These are phyloP conservation scores for Otolemur garnettii DNA, from an alignment of 2,113 vertebrate species.

Conservation along the genomic window DNA sequence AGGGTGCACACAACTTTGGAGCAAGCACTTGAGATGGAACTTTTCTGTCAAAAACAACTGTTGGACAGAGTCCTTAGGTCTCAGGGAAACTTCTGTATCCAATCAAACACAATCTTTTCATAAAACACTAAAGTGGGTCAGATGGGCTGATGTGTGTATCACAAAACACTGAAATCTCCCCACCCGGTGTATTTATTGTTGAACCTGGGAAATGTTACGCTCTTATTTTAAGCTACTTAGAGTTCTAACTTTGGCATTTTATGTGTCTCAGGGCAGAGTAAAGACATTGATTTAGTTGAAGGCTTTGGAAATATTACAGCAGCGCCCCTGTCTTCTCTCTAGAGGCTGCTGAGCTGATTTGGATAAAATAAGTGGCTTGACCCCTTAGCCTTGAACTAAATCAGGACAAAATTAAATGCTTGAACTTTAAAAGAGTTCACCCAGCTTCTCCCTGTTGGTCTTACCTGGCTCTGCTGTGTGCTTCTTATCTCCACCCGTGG, in stretches of 20 bases:
- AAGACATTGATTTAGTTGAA: constrained; percentile 44
- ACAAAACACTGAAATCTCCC: neutral
- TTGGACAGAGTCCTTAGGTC: neutral
- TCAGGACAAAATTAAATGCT: constrained; percentile 60
- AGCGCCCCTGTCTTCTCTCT: constrained; percentile 26
- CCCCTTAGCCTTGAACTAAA: constrained; percentile 46
- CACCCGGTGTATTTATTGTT: rapidly evolving
- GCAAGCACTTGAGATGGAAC: neutral
- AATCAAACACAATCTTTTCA: neutral
- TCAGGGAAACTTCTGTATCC: neutral
- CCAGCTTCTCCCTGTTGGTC: neutral
- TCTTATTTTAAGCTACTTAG: constrained; percentile 34
- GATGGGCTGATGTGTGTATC: too few relatives aligned
- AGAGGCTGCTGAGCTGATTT: constrained; percentile 69
- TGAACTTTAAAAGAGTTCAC: constrained; percentile 69
- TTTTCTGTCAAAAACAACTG: neutral
- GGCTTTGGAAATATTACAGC: constrained; percentile 33
- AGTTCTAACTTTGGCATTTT: constrained; percentile 51
- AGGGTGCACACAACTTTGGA: neutral
- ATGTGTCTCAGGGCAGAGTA: constrained; percentile 24
- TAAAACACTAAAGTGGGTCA: neutral
- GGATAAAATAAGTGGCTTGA: constrained; percentile 75
- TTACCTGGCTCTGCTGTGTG: neutral
- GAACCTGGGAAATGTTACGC: rapidly evolving
- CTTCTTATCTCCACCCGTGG: neutral